A percentile compares a stretch with the other conserved stretches of the same genome.
phyloP scores from a whole-genome alignment of 2,888 invertebrate genomes.

The Drosophila acutilabella region DNA sequence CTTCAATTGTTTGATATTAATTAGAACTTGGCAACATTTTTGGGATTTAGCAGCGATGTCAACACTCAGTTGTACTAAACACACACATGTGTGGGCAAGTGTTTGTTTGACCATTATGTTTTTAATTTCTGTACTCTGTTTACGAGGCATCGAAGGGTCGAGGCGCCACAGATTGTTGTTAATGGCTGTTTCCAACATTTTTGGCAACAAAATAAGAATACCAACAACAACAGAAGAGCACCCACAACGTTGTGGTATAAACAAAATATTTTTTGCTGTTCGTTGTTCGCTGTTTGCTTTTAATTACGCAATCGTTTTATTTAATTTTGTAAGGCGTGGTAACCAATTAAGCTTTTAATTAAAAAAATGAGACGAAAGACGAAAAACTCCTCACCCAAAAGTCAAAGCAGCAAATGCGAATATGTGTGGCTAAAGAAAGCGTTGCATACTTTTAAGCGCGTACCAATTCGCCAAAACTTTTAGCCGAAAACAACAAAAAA shows the following conservation, averaged over 20 bases:
- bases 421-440: constrained; percentile 6
- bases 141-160: constrained; percentile 21
- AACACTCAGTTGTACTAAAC: neutral
- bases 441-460: constrained; percentile 28
- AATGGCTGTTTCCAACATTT: constrained; percentile 11
- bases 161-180: constrained; percentile 22
- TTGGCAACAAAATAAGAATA: no score
- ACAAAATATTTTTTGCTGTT: constrained; percentile 33
- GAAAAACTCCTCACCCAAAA: constrained; percentile 2
- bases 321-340: constrained; percentile 58
- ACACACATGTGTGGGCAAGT: constrained; percentile 1
- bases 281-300: constrained; percentile 58
- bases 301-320: constrained; percentile 71
- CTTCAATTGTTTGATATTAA: no score
- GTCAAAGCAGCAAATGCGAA: constrained; percentile 5
- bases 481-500: neutral
- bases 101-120: constrained; percentile 62
- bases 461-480: constrained; percentile 16
- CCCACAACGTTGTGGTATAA: constrained; percentile 17
- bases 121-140: constrained; percentile 59
- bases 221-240: constrained; percentile 1
- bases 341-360: constrained; percentile 74
- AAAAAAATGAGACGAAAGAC: constrained; percentile 36
- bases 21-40: no score
- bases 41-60: neutral